phyloP scores from a whole-genome alignment of 2,113 vertebrate genomes.

The Urocolius indicus region DNA sequence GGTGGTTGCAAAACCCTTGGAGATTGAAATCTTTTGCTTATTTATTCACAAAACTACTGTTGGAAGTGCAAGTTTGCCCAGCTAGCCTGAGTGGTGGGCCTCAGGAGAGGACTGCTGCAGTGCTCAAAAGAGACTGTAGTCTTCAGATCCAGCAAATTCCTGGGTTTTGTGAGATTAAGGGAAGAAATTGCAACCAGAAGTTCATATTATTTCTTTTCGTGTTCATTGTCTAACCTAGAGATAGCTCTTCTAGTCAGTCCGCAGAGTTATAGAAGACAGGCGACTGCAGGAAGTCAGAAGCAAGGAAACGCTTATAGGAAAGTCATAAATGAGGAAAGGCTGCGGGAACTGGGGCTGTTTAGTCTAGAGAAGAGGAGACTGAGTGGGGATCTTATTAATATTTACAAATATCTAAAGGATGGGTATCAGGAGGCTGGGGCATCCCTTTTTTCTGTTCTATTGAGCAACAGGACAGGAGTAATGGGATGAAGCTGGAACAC shows the following conservation, averaged over 20 bases:
- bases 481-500: no score
- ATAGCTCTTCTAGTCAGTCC: accelerated
- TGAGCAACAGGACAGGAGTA: no score
- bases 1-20: not conserved
- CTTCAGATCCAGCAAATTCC: not conserved
- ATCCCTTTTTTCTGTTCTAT: no score
- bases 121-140: not conserved
- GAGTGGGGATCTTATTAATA: no score
- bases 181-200: not conserved
- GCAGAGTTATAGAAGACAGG: not conserved
- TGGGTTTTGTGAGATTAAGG: not conserved
- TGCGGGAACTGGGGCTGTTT: no score
- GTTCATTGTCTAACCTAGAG: not conserved
- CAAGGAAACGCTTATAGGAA: no score
- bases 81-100: not conserved
- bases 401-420: no score
- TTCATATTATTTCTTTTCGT: not conserved
- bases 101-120: not conserved
- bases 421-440: no score
- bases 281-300: not conserved
- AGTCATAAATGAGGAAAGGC: no score
- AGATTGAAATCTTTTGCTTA: not conserved
- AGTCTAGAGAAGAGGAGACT: no score
- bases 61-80: not conserved
- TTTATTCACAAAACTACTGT: not conserved